Conservation (phyloP, 2,888 invertebrate genomes). For the Ectropis crepuscularia region DNA sequence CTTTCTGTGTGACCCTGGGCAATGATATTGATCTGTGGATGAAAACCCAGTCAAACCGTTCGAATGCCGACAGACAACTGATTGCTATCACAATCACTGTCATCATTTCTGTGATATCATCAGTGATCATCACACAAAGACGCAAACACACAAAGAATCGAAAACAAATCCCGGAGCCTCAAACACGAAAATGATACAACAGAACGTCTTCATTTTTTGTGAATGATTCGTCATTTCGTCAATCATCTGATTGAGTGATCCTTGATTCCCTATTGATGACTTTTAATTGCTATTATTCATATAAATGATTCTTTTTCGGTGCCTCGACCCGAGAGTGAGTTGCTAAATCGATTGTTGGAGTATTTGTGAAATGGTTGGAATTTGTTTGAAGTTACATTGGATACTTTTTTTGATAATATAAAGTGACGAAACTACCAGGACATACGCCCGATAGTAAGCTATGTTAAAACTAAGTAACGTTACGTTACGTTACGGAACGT, state of each 20-base stretch:
- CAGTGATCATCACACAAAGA: not conserved
- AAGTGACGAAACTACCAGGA: not conserved
- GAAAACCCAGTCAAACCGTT: constrained; percentile 4
- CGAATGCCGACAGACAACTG: not conserved
- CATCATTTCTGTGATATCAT: constrained; percentile 23
- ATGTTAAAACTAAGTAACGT: no score
- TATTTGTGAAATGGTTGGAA: constrained; percentile 9
- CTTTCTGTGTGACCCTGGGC: no score
- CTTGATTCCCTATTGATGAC: constrained; percentile 56
- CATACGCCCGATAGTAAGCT: no score
- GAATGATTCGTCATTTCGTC: constrained; percentile 55
- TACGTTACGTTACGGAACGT: no score
- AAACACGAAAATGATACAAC: constrained; percentile 33
- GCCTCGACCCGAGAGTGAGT: constrained; percentile 54
- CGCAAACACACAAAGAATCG: constrained; percentile 31
- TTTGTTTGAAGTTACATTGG: constrained; percentile 9
- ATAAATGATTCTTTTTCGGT: constrained; percentile 40
- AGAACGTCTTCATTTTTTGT: constrained; percentile 41
- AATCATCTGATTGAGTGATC: constrained; percentile 52
- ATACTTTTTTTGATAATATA: not conserved
- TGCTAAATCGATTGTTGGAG: constrained; percentile 35
- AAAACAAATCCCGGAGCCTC: constrained; percentile 35
- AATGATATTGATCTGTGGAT: no score
- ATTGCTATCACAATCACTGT: constrained; percentile 13
- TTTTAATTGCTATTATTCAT: constrained; percentile 63